These are phyloP conservation scores for Colistium nudipinnis DNA, from an alignment of 2,113 vertebrate genomes.

Conservation along the genomic window DNA sequence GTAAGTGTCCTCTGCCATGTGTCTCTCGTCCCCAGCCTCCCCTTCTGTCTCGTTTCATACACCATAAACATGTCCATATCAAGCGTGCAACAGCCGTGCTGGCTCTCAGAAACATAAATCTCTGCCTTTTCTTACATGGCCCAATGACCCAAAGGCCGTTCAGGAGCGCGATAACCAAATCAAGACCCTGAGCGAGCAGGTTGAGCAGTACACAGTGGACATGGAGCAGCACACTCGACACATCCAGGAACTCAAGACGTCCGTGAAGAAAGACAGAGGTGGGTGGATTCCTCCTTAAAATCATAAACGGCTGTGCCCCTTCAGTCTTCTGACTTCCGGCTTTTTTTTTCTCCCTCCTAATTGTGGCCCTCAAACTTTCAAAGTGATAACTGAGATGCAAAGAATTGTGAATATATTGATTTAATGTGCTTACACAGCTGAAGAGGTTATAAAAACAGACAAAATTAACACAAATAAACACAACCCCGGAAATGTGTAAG, in stretches of 20 bases:
- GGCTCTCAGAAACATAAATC: background rate
- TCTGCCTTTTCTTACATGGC: slow-evolving; percentile 13
- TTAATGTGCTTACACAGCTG: background rate
- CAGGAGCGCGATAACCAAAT: slow-evolving; percentile 93
- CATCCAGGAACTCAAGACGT: slow-evolving; percentile 88
- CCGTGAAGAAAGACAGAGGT: slow-evolving; percentile 88
- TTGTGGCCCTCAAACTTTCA: too few species aligned
- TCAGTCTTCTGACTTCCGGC: too few species aligned
- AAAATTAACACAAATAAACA: background rate
- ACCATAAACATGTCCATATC: background rate
- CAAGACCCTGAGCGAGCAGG: slow-evolving; percentile 89
- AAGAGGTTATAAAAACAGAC: background rate
- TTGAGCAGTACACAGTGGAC: slow-evolving; percentile 91
- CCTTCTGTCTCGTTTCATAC: slow-evolving; percentile 19
- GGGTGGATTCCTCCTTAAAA: slow-evolving; percentile 9
- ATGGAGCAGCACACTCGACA: slow-evolving; percentile 90
- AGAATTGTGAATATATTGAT: background rate
- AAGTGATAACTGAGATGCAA: too few species aligned
- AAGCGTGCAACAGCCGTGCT: background rate
- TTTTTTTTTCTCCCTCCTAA: too few species aligned
- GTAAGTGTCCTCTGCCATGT: slow-evolving; percentile 75
- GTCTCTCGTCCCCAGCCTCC: background rate
- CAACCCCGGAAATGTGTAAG: too few species aligned
- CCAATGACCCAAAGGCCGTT: slow-evolving; percentile 81
- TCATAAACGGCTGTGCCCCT: background rate